Conservation (phyloP, 2,797 vertebrate species). For the Sebastes aleutianus region DNA sequence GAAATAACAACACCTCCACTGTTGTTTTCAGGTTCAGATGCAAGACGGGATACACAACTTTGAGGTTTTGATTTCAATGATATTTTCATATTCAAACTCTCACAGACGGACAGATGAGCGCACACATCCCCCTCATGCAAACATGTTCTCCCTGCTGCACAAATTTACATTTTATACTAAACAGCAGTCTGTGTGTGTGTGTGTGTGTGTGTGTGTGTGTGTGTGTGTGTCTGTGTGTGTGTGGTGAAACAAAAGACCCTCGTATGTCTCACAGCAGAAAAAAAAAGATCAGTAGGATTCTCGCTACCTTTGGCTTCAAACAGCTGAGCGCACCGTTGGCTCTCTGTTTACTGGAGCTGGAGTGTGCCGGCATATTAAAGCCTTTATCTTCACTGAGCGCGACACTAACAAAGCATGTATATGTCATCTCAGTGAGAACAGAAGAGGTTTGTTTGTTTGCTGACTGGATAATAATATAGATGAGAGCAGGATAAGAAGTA, state of each 20-base stretch:
- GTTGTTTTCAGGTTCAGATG: conserved; percentile 9
- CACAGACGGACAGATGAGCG: background rate
- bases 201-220: background rate
- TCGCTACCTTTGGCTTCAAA: conserved; percentile 44
- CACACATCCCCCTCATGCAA: conserved; percentile 36
- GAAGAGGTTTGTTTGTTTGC: conserved; percentile 9
- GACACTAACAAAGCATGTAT: conserved; percentile 4
- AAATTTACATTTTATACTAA: conserved; percentile 56
- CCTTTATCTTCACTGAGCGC: conserved; percentile 4
- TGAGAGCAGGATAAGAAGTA: background rate
- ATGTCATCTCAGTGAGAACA: conserved; percentile 4
- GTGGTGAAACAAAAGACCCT: conserved; percentile 26
- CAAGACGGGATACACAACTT: conserved; percentile 13
- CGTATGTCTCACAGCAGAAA: conserved; percentile 10
- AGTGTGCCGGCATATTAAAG: conserved; percentile 6
- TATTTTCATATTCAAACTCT: background rate
- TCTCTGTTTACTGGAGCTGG: conserved; percentile 26
- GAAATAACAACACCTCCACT: background rate
- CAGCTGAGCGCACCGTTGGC: background rate
- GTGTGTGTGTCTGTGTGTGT: background rate
- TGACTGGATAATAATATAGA: background rate
- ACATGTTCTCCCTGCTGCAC: background rate
- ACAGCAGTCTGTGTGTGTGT: background rate
- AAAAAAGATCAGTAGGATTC: conserved; percentile 12
- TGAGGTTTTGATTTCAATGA: background rate